These are phyloP conservation scores for Diploptera punctata DNA, from an alignment of 2,888 invertebrate species.

Conservation along the genomic window DNA sequence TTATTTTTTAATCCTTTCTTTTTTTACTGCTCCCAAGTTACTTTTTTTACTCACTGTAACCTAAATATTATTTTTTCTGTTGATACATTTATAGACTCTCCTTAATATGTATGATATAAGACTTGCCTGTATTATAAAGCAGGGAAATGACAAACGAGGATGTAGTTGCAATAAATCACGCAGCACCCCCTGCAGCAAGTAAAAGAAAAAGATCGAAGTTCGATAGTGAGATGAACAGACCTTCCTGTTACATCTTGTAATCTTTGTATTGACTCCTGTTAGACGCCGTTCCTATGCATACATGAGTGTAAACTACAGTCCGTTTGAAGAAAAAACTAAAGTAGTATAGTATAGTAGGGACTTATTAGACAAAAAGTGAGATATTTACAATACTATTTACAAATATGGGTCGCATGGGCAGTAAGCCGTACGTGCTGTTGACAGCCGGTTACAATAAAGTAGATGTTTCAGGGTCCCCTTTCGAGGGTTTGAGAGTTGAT, in stretches of 20 bases:
- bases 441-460: too few relatives aligned
- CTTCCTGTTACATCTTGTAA: constrained; percentile 1
- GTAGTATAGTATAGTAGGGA: too few relatives aligned
- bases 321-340: too few relatives aligned
- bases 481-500: too few relatives aligned
- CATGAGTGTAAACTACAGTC: too few relatives aligned
- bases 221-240: constrained; percentile 21
- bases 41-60: not conserved
- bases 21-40: not conserved
- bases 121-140: constrained; percentile 9
- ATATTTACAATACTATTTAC: too few relatives aligned
- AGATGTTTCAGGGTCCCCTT: too few relatives aligned
- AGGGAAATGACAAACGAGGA: constrained; percentile 26
- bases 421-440: too few relatives aligned
- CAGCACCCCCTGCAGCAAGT: not conserved
- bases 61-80: not conserved
- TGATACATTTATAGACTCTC: not conserved
- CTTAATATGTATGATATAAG: constrained; percentile 5
- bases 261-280: not conserved
- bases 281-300: too few relatives aligned
- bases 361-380: too few relatives aligned
- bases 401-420: too few relatives aligned
- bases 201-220: constrained; percentile 23
- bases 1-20: not conserved
- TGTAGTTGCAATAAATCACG: constrained; percentile 28